Base-by-base conservation (phyloP, 2,113 vertebrate species). In the Saimiri boliviensis region DNA sequence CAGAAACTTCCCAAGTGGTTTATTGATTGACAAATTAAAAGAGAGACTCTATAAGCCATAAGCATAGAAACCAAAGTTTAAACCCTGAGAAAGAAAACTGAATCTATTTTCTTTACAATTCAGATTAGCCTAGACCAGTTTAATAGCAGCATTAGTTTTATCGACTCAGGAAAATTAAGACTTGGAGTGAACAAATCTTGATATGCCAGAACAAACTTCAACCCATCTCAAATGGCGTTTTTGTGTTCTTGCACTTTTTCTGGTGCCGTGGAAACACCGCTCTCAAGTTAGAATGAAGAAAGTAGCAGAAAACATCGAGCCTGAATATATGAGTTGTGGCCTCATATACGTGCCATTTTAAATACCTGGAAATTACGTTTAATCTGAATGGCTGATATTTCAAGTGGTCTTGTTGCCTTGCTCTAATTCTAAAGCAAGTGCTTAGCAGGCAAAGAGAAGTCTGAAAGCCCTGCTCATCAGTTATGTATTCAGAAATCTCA, bases 111-210 rank as follows among this genome's bases (percentile, higher is more conserved):
- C 58, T 49, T 80, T 56, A 93, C n/a, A 91, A n/a, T 54, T 82
- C 45, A 80, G 17, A 85, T 71, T 68, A 5, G 11, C 27, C 16
- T 66, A 63, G 47, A 60, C n/a, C 16, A 9, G 11, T 66, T 86
- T 89, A 74, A 82, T 52, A 60, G 63, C 3, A 88, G 25, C 47
- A 84, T 76, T 95, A 76, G 17, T 68, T 94, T 87, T 58, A 85
- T 21, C 42, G 10, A 88, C 70, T 93, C 37, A 73, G 35, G 42
- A 60, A 92, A 97, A 95, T 90, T 76, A 92, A 92, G 92, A 92
- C 1, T 83, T 82, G 1, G 20, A 52, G 19, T 54, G 32, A 87
- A 52, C 30, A 56, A 80, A 81, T 82, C 27, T 89, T 89, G 17
- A 60, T 35, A 81, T 27, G 6, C 23, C 37, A 79, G 11, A 35